Conservation (phyloP, 1,140 invertebrate species). For the Ephestia elutella region DNA sequence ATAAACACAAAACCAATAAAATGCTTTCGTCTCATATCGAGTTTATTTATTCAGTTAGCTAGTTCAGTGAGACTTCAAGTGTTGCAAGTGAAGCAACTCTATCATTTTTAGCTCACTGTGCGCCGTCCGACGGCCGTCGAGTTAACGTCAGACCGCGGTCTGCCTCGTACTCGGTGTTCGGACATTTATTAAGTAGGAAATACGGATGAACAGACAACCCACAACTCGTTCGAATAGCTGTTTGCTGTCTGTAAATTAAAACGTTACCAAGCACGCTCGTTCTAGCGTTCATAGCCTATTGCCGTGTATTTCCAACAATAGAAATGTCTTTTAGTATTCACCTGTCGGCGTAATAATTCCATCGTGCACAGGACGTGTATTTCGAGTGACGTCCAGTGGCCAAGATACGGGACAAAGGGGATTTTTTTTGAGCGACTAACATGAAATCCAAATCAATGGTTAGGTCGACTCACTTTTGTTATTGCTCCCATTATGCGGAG, state of each 20-base stretch:
- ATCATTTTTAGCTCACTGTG: slow-evolving; percentile 48
- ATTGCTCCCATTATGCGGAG: slow-evolving; percentile 56
- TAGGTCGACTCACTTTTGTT: slow-evolving; percentile 63
- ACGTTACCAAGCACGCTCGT: slow-evolving; percentile 15
- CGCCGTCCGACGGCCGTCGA: slow-evolving; percentile 46
- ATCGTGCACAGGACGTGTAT: slow-evolving; percentile 37
- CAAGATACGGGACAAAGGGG: slow-evolving; percentile 58
- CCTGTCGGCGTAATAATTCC: slow-evolving; percentile 49
- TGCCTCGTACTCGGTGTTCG: slow-evolving; percentile 25
- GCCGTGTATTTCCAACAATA: slow-evolving; percentile 11
- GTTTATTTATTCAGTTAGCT: not conserved
- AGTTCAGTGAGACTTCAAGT: slow-evolving; percentile 25
- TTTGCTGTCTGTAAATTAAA: slow-evolving; percentile 14
- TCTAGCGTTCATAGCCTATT: slow-evolving; percentile 1
- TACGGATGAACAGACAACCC: slow-evolving; percentile 30
- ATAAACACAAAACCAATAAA: too few relatives aligned
- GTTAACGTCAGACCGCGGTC: slow-evolving; percentile 46
- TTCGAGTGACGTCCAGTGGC: slow-evolving; percentile 42
- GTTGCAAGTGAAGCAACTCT: slow-evolving; percentile 30
- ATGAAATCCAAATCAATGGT: slow-evolving; percentile 70
- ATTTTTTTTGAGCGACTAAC: slow-evolving; percentile 53
- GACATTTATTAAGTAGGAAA: slow-evolving; percentile 60
- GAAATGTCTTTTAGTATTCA: slow-evolving; percentile 59
- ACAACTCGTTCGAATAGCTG: slow-evolving; percentile 22
- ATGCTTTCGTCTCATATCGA: not conserved